Conservation (phyloP, 2,888 invertebrate genomes). For the Cryptosula pallasiana region DNA sequence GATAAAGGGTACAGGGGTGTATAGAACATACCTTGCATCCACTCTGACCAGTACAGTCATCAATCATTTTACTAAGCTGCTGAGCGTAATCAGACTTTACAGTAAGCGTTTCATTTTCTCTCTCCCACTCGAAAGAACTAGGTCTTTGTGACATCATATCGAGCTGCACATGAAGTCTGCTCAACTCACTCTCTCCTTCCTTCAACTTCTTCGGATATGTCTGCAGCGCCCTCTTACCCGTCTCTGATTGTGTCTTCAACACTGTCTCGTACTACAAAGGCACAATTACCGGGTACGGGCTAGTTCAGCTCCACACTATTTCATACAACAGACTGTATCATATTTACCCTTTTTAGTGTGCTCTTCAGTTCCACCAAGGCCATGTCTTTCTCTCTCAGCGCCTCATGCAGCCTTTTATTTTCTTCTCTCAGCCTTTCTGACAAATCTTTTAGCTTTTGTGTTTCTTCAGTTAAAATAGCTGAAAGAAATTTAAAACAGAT, state of each 20-base stretch:
- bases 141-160: background rate
- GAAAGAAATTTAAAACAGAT: background rate
- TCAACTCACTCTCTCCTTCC: background rate
- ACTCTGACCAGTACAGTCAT: background rate
- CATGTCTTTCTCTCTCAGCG: background rate
- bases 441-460: background rate
- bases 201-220: background rate
- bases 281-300: no score
- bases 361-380: background rate
- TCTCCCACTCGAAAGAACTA: background rate
- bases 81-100: background rate
- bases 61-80: background rate
- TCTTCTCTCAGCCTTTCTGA: background rate
- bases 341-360: slow-evolving; percentile 7
- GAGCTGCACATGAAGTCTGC: slow-evolving; percentile 9
- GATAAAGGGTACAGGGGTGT: no score
- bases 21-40: slow-evolving; percentile 18
- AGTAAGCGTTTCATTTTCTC: background rate
- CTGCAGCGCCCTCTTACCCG: background rate
- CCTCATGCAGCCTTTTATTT: background rate
- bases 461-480: slow-evolving; percentile 7
- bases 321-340: no score
- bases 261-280: background rate
- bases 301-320: no score
- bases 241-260: background rate